Percentiles rank a stretch among this genome's conserved stretches.
phyloP scores from a whole-genome alignment of 2,113 vertebrate genomes.

The Odocoileus hemionus region DNA sequence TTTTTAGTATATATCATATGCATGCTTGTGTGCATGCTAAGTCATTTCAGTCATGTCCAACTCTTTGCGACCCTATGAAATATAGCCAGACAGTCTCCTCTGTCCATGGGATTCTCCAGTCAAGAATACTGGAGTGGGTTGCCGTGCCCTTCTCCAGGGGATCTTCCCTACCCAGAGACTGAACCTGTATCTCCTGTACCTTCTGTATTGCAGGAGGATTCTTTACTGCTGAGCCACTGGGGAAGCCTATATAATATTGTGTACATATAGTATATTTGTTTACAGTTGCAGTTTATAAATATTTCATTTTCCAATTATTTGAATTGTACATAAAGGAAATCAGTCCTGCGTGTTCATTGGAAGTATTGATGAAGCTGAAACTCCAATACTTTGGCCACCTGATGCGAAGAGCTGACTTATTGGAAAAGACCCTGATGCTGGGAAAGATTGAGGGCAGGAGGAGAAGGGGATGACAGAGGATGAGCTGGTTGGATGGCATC shows the following conservation, averaged over 20 bases:
- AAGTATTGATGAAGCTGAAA: no score
- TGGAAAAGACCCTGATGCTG: no score
- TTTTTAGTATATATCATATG: not conserved
- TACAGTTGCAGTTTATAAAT: not conserved
- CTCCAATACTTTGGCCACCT: no score
- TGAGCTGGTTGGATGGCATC: no score
- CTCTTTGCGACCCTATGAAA: not conserved
- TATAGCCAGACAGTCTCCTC: not conserved
- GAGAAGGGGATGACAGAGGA: no score
- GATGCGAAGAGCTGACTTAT: no score
- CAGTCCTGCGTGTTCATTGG: no score
- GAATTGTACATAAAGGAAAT: not conserved
- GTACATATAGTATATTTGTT: not conserved
- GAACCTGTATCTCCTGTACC: not conserved
- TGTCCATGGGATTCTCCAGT: not conserved
- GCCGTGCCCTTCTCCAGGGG: not conserved
- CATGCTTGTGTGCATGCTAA: not conserved
- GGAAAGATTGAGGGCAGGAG: no score
- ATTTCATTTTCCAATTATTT: not conserved
- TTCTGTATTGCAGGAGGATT: not conserved
- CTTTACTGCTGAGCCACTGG: not conserved
- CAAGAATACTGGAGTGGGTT: not conserved
- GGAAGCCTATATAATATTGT: not conserved
- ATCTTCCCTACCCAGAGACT: not conserved
- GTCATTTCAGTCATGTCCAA: not conserved